These are phyloP conservation scores for Oryctes rhinoceros DNA, from an alignment of 1,140 invertebrate genomes.

Conservation along the genomic window DNA sequence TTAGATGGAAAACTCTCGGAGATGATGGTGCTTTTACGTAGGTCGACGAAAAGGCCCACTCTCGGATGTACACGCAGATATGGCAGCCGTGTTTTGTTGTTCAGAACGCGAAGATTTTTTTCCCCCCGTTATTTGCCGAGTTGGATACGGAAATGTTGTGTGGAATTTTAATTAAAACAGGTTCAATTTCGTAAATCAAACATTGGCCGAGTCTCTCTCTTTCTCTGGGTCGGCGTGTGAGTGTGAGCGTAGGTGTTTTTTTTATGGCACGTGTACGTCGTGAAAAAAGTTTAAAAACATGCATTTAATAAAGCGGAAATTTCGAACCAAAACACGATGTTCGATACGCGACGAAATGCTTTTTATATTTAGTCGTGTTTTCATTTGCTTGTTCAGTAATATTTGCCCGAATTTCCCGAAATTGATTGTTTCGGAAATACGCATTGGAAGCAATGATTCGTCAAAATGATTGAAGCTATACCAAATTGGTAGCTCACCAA, in stretches of 20 bases:
- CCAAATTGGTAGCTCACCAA: too few relatives aligned
- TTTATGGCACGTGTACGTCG: slow-evolving; percentile 1
- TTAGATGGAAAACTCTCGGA: background rate
- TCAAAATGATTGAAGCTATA: too few relatives aligned
- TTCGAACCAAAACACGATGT: background rate
- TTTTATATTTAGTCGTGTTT: background rate
- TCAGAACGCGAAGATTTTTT: slow-evolving; percentile 11
- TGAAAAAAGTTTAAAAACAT: slow-evolving; percentile 1
- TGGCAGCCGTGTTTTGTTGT: background rate
- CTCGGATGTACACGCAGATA: background rate
- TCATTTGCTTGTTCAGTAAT: background rate
- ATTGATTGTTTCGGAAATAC: too few relatives aligned
- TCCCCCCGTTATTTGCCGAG: background rate
- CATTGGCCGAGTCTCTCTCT: background rate
- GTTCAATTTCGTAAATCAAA: slow-evolving; percentile 4
- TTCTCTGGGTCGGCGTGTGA: too few relatives aligned
- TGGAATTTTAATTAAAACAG: slow-evolving; percentile 22
- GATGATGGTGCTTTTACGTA: slow-evolving; percentile 6
- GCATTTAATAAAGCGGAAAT: slow-evolving; percentile 6
- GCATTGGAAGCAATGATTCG: too few relatives aligned
- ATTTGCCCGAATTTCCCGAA: too few relatives aligned
- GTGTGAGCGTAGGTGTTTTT: background rate
- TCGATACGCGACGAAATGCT: background rate
- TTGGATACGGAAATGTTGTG: background rate
- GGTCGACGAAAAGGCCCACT: background rate